phyloP scores from a whole-genome alignment of 2,888 invertebrate genomes.

The Leptopilina syphax region DNA sequence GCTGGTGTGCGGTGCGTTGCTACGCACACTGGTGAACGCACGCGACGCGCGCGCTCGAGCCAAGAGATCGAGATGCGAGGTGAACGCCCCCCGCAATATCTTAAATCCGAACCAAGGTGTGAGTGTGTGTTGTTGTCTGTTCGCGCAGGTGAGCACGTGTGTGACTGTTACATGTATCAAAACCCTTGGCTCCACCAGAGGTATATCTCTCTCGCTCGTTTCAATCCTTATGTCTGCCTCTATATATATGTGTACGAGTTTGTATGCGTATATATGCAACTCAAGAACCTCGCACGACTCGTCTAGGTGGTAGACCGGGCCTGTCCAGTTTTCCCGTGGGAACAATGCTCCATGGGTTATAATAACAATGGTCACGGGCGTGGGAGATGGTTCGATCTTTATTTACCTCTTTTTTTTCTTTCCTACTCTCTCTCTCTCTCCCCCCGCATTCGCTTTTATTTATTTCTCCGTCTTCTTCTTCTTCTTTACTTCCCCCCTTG shows the following conservation, averaged over 20 bases:
- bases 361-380: constrained; percentile 69
- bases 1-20: constrained; percentile 41
- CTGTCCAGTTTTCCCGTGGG: constrained; percentile 73
- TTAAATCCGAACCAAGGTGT: constrained; percentile 68
- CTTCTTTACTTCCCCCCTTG: too few species aligned
- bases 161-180: constrained; percentile 45
- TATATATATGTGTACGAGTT: too few species aligned
- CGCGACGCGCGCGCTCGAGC: constrained; percentile 76
- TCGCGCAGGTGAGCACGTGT: constrained; percentile 43
- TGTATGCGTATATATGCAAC: constrained; percentile 15
- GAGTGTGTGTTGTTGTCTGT: constrained; percentile 49
- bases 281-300: constrained; percentile 27
- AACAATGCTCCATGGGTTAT: constrained; percentile 71
- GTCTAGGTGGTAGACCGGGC: constrained; percentile 67
- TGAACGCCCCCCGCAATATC: constrained; percentile 73
- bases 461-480: neutral
- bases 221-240: neutral
- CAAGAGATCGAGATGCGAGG: constrained; percentile 65
- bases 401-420: constrained; percentile 59
- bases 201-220: neutral
- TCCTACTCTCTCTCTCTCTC: too few species aligned
- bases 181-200: constrained; percentile 21
- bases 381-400: constrained; percentile 70
- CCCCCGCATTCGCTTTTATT: neutral
- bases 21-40: constrained; percentile 78